Percentiles rank a stretch among this genome's conserved stretches.
Conservation (phyloP, 2,113 vertebrate genomes). For the Tichodroma muraria region DNA sequence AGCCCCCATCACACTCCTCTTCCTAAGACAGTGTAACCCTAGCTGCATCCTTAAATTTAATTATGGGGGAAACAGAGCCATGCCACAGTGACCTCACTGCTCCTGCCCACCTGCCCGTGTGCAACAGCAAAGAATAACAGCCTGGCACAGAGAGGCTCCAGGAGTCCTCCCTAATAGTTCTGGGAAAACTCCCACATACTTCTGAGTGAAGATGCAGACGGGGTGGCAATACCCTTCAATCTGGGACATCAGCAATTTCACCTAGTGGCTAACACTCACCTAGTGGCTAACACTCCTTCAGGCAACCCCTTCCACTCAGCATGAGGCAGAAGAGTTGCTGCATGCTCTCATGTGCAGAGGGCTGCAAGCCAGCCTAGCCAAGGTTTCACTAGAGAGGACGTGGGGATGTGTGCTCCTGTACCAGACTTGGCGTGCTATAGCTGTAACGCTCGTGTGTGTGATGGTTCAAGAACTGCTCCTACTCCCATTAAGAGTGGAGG, state of each 20-base stretch:
- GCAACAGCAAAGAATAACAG: rapidly evolving
- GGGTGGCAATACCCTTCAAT: rapidly evolving
- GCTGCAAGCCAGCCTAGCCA: not conserved
- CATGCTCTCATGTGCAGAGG: rapidly evolving
- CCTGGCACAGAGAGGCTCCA: not conserved
- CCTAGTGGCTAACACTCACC: not conserved
- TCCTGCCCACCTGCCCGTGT: not conserved
- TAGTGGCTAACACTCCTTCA: not conserved
- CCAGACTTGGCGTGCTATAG: not conserved
- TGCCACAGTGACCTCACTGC: rapidly evolving
- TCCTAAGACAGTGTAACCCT: not conserved
- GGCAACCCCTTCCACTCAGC: not conserved
- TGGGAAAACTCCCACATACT: not conserved
- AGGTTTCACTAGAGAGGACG: not conserved
- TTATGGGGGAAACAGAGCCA: rapidly evolving
- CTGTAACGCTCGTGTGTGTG: not conserved
- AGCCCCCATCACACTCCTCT: not conserved
- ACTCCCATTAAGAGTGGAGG: not conserved
- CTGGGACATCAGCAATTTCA: not conserved
- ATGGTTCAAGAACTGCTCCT: not conserved
- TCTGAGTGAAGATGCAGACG: not conserved
- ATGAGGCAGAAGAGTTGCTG: rapidly evolving
- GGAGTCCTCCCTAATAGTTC: not conserved
- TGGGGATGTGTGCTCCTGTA: not conserved
- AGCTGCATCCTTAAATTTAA: not conserved